These are phyloP conservation scores for Corydoras maculifer DNA, from an alignment of 2,113 vertebrate species.

Conservation along the genomic window DNA sequence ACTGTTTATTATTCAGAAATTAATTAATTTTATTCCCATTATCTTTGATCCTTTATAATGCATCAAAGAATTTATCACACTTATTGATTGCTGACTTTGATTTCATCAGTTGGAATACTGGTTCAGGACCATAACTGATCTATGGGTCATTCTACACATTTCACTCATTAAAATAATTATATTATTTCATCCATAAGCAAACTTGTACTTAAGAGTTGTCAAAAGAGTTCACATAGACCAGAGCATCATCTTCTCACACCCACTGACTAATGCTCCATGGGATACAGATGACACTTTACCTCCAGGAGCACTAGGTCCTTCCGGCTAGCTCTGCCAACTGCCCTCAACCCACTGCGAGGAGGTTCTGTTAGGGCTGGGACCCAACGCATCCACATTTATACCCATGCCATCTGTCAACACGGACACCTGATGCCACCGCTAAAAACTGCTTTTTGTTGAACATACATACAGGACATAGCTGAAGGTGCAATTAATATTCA, in stretches of 20 bases:
- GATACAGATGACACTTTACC: conserved; percentile 57
- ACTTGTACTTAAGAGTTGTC: not conserved
- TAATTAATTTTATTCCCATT: too few relatives aligned
- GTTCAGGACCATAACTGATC: too few relatives aligned
- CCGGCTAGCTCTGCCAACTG: conserved; percentile 57
- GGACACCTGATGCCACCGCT: conserved; percentile 26
- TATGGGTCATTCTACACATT: too few relatives aligned
- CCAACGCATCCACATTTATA: conserved; percentile 33
- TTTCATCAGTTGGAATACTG: too few relatives aligned
- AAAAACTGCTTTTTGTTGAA: too few relatives aligned
- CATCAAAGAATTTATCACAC: too few relatives aligned
- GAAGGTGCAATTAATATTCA: too few relatives aligned
- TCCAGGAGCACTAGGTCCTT: conserved; percentile 63
- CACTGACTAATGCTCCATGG: conserved; percentile 46
- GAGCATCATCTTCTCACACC: conserved; percentile 22
- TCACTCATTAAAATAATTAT: too few relatives aligned
- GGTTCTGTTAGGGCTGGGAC: conserved; percentile 44
- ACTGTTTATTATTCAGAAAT: too few relatives aligned
- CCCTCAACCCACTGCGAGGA: conserved; percentile 55
- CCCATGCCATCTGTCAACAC: conserved; percentile 43
- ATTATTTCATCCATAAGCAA: not conserved
- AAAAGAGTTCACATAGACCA: not conserved
- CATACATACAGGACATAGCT: too few relatives aligned
- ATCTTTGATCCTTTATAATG: too few relatives aligned
- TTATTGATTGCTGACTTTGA: too few relatives aligned